Evolutionary conservation across 2,888 invertebrate species (phyloP).

Genomic region (Melieria omissa): DNA sequence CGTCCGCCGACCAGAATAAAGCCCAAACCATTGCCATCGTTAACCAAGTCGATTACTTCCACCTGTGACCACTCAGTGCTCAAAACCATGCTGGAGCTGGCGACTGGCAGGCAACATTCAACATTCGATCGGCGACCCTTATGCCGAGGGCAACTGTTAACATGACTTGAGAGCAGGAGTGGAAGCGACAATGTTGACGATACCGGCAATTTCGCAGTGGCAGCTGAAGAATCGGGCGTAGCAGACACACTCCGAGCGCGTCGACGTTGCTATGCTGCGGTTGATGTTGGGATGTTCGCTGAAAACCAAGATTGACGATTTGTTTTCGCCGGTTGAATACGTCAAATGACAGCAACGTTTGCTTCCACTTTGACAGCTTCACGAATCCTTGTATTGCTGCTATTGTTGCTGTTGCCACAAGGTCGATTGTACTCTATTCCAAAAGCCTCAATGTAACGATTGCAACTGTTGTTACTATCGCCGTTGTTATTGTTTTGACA

Average conservation of each 20-base stretch:
- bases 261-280: not conserved
- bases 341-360: constrained; percentile 41
- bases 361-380: not conserved
- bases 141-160: constrained; percentile 12
- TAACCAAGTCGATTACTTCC: constrained; percentile 97
- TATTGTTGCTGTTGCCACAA: not conserved
- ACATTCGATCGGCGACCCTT: too few species aligned
- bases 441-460: not conserved
- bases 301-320: not conserved
- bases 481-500: constrained; percentile 20
- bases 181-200: constrained; percentile 10
- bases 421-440: too few species aligned
- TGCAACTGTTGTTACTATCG: constrained; percentile 24
- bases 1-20: constrained; percentile 98
- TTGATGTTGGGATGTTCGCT: too few species aligned
- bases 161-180: constrained; percentile 30
- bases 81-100: constrained; percentile 74
- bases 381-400: not conserved
- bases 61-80: constrained; percentile 99
- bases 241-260: not conserved
- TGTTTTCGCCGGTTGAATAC: constrained; percentile 24
- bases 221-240: not conserved
- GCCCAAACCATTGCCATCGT: constrained; percentile 97
- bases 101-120: too few species aligned
- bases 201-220: not conserved